Evolutionary conservation across 2,797 vertebrate genomes (phyloP), one percentile per base, ranked within the genome.

Genomic region (Diplodus sargus): DNA sequence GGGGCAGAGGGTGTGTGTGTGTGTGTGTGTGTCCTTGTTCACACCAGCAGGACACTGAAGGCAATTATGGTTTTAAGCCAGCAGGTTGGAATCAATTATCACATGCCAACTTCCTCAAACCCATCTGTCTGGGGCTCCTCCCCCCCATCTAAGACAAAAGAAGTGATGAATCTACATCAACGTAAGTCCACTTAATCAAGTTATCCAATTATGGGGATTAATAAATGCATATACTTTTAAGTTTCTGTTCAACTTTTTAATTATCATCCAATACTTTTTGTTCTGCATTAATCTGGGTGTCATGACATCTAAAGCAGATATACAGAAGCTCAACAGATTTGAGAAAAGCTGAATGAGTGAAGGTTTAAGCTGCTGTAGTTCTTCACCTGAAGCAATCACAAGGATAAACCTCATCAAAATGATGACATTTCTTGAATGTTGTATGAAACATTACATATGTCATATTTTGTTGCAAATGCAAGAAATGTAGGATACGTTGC

Each of bases 11-110:
- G 71, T 54, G 68, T 49, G 62, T 70, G 43, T 58, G 75, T 51
- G 66, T 57, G 63, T 3, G 49, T 34, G 47, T 42, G 52, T 28
- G 52, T 64, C 77, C 75, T 61, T 69, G 71, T 73, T 80, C 62
- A 75, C 70, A 63, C 76, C 74, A 80, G 56, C 68, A 82, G 65
- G 83, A 71, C 76, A 89, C 70, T 15, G 72, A 87, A 85, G 87
- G 85, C 87, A 93, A 94, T 94, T 93, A 93, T 81, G 85, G 83
- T 85, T 91, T 93, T 87, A 91, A 88, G 83, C 74, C 85, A 85
- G 85, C 63, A 49, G 79, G 79, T 43, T 66, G 56, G 64, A 93
- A 91, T 92, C 90, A 92, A 88, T 91, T 88, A 91, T 79, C 87
- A 78, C 87, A 81, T 39, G 61, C 70, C 64, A 80, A 78, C 76